Evolutionary conservation across 2,888 invertebrate species (phyloP).

Genomic region (Ellobium chinense): DNA sequence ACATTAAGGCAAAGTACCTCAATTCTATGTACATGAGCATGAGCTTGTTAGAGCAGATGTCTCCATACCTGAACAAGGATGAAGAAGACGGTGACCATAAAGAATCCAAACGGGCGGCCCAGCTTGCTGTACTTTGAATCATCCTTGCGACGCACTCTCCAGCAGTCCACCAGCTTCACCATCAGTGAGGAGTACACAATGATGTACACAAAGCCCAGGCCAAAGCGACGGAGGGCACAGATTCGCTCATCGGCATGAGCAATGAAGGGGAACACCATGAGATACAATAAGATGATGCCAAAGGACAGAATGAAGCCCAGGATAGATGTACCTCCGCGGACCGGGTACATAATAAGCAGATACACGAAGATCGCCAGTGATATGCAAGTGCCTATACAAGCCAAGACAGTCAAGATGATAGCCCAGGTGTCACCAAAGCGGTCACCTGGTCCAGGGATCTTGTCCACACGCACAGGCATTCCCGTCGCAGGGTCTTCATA

Average conservation of each 20-base stretch:
- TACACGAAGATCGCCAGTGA: constrained; percentile 78
- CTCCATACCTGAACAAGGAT: constrained; percentile 77
- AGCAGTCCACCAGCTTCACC: constrained; percentile 79
- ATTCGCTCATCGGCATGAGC: constrained; percentile 76
- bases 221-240: constrained; percentile 79
- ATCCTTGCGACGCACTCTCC: constrained; percentile 73
- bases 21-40: not conserved
- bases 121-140: constrained; percentile 71
- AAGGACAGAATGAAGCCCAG: constrained; percentile 79
- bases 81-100: constrained; percentile 75
- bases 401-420: constrained; percentile 74
- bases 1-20: not conserved
- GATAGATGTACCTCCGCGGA: constrained; percentile 77
- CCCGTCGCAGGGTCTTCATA: constrained; percentile 67
- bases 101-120: constrained; percentile 77
- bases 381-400: constrained; percentile 77
- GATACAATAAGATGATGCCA: constrained; percentile 78
- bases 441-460: constrained; percentile 53
- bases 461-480: constrained; percentile 57
- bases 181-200: constrained; percentile 79
- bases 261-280: constrained; percentile 79
- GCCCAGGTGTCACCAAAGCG: constrained; percentile 78
- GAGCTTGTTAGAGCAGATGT: no score
- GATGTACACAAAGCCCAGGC: constrained; percentile 79
- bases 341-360: constrained; percentile 77